phyloP scores from a whole-genome alignment of 2,888 invertebrate genomes.

The Serrognathus titanus region DNA sequence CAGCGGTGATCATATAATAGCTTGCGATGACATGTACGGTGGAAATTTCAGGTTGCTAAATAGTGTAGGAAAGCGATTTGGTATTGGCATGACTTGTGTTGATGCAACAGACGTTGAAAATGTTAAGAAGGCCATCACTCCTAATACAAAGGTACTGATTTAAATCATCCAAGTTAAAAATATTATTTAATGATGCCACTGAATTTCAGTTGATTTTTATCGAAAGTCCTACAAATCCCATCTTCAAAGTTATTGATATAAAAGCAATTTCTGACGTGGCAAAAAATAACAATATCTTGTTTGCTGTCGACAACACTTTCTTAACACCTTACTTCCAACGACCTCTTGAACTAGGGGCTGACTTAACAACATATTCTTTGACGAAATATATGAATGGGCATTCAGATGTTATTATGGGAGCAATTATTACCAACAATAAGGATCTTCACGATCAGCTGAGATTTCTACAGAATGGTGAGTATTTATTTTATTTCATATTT shows the following conservation, averaged over 20 bases:
- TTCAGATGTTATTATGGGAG: conserved; percentile 96
- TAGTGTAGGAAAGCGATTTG: conserved; percentile 58
- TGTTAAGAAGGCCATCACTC: conserved; percentile 66
- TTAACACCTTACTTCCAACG: conserved; percentile 86
- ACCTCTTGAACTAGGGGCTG: conserved; percentile 87
- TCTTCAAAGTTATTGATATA: conserved; percentile 87
- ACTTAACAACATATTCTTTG: conserved; percentile 85
- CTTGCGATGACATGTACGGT: conserved; percentile 92
- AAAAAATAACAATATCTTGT: conserved; percentile 59
- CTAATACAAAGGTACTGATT: conserved; percentile 76
- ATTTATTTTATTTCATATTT: conserved; percentile 1
- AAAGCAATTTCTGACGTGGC: conserved; percentile 63
- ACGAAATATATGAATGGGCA: conserved; percentile 99
- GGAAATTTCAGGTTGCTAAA: conserved; percentile 76
- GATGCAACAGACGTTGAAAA: conserved; percentile 69
- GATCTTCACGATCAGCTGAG: conserved; percentile 67
- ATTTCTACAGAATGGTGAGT: conserved; percentile 83
- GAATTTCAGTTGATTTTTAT: conserved; percentile 78
- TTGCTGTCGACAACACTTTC: conserved; percentile 93
- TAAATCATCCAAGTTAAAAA: not conserved
- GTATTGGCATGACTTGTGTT: conserved; percentile 72
- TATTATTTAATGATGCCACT: not conserved
- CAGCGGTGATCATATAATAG: conserved; percentile 85
- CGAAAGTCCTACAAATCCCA: conserved; percentile 95
- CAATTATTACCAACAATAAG: conserved; percentile 70